Evolutionary conservation across 2,797 vertebrate species (phyloP).

Genomic region (Trichosurus vulpecula): DNA sequence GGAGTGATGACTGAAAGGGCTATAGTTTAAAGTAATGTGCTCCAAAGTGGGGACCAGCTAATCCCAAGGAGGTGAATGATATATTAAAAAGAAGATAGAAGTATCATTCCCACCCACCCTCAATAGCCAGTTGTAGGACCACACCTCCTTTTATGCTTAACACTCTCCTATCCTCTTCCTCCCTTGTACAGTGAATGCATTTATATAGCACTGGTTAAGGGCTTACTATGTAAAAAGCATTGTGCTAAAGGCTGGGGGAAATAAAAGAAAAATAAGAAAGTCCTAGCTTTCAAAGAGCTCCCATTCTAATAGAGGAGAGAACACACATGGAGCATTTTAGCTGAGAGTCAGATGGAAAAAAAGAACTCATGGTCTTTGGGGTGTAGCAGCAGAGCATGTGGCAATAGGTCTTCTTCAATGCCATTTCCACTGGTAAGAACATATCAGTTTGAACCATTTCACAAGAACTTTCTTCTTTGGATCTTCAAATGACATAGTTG

Average conservation of each 20-base stretch:
- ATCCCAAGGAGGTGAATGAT: neutral
- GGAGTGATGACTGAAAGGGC: constrained; percentile 9
- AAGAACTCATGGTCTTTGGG: neutral
- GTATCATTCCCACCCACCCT: neutral
- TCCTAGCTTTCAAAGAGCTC: neutral
- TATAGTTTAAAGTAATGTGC: neutral
- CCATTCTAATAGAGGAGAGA: neutral
- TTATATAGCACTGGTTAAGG: neutral
- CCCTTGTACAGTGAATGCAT: neutral
- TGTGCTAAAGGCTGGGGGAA: neutral
- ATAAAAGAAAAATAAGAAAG: neutral
- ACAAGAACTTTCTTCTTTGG: neutral
- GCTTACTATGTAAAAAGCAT: neutral
- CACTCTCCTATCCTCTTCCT: neutral
- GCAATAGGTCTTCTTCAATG: neutral
- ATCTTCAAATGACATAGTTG: neutral
- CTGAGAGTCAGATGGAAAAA: neutral
- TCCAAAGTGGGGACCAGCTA: neutral
- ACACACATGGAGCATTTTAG: neutral
- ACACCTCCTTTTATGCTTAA: neutral
- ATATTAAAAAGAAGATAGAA: neutral
- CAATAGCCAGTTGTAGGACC: neutral
- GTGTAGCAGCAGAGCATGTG: neutral
- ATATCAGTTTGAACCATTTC: neutral
- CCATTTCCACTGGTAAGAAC: neutral